A percentile compares a stretch with the other conserved stretches of the same genome.
Evolutionary conservation across 2,888 invertebrate genomes (phyloP).

Genomic region (Nudaria mundana): DNA sequence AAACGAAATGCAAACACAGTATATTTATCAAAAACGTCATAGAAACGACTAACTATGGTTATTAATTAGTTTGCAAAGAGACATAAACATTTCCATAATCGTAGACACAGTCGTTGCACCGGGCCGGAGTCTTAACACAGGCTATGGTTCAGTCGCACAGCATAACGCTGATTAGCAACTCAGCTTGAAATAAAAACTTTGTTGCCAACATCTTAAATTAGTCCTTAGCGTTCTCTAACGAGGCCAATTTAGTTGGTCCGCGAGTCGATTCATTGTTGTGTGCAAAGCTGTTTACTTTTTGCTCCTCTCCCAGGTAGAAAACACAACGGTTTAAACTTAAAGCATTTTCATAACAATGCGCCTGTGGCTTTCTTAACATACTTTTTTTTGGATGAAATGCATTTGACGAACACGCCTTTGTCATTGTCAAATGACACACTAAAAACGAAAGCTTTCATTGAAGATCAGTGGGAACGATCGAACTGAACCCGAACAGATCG

Average conservation of each 20-base stretch:
- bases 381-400: slow-evolving; percentile 66
- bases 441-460: slow-evolving; percentile 69
- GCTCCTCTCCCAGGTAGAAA: slow-evolving; percentile 70
- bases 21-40: slow-evolving; percentile 42
- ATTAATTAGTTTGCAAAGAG: slow-evolving; percentile 47
- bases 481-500: slow-evolving; percentile 44
- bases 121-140: slow-evolving; percentile 32
- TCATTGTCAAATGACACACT: slow-evolving; percentile 73
- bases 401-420: slow-evolving; percentile 77
- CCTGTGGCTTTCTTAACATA: slow-evolving; percentile 69
- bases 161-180: slow-evolving; percentile 41
- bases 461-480: slow-evolving; percentile 68
- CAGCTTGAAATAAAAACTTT: slow-evolving; percentile 55
- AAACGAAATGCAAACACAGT: slow-evolving; percentile 35
- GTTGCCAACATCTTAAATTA: slow-evolving; percentile 67
- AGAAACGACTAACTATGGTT: slow-evolving; percentile 36
- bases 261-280: slow-evolving; percentile 62
- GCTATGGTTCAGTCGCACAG: slow-evolving; percentile 31
- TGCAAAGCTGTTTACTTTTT: slow-evolving; percentile 72
- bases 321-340: slow-evolving; percentile 67
- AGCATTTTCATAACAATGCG: slow-evolving; percentile 80
- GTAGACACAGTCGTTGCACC: slow-evolving; percentile 36
- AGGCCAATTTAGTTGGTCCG: slow-evolving; percentile 66
- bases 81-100: slow-evolving; percentile 46
- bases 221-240: slow-evolving; percentile 67